Percentiles rank a stretch among this genome's conserved stretches.
Evolutionary conservation across 1,140 invertebrate species (phyloP).

Genomic region (Platyscapa corneri): DNA sequence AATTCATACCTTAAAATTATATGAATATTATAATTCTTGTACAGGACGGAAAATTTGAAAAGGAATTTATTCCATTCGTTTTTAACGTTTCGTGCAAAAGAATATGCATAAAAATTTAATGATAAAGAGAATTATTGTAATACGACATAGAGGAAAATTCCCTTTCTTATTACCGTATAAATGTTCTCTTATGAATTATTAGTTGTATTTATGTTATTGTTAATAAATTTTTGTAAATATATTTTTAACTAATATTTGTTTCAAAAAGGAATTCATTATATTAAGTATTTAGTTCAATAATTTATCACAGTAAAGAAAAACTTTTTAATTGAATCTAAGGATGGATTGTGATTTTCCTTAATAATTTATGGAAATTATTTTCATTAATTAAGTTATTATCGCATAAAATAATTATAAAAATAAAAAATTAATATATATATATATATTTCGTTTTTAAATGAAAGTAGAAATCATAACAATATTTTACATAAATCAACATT

Average conservation of each 20-base stretch:
- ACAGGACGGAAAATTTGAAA: background rate
- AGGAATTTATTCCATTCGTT: background rate
- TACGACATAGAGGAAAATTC: background rate
- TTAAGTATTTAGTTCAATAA: no score
- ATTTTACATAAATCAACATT: no score
- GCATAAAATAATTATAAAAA: no score
- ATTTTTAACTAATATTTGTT: background rate
- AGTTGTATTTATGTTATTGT: background rate
- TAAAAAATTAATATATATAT: no score
- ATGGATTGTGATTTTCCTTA: no score
- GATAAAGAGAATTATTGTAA: background rate
- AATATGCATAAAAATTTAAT: background rate
- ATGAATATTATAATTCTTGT: background rate
- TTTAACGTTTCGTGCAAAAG: background rate
- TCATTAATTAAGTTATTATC: no score
- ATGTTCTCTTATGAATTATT: background rate
- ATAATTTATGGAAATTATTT: no score
- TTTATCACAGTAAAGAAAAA: no score
- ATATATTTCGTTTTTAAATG: no score
- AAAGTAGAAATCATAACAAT: no score
- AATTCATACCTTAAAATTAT: background rate
- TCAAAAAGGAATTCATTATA: no score
- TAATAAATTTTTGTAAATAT: background rate
- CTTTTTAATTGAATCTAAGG: no score
- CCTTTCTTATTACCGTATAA: background rate